Conservation (phyloP, 1,140 invertebrate species). For the Pachyrhynchus sulphureomaculatus region DNA sequence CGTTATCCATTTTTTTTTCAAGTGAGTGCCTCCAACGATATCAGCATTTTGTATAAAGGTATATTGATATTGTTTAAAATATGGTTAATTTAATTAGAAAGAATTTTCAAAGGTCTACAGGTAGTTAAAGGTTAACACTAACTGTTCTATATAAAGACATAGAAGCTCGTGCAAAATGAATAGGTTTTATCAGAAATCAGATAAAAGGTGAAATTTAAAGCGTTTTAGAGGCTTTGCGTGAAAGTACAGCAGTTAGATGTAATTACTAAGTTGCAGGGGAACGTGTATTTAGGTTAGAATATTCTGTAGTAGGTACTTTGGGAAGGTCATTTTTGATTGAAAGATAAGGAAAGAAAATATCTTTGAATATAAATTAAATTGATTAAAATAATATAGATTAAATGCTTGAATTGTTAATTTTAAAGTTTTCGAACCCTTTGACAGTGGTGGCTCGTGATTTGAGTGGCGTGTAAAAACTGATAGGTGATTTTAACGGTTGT, state of each 20-base stretch:
- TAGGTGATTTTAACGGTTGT: no score
- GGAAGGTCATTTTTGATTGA: not conserved
- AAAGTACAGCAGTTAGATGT: constrained; percentile 30
- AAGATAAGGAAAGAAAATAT: not conserved
- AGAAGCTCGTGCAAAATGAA: constrained; percentile 24
- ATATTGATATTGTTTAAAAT: not conserved
- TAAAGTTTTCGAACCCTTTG: no score
- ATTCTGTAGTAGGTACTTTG: no score
- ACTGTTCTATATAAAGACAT: constrained; percentile 24
- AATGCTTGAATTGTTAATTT: no score
- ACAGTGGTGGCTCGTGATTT: no score
- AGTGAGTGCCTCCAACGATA: not conserved
- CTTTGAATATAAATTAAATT: not conserved
- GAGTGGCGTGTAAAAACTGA: no score
- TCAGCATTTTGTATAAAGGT: not conserved
- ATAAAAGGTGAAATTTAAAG: constrained; percentile 34
- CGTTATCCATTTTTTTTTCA: constrained; percentile 30
- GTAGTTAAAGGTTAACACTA: constrained; percentile 3
- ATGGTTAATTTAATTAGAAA: no score
- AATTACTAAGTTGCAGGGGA: constrained; percentile 1
- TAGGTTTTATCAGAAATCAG: constrained; percentile 40
- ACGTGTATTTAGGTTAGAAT: no score
- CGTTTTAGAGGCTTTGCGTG: constrained; percentile 33
- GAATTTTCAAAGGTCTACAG: not conserved
- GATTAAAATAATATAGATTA: no score